phyloP scores from a whole-genome alignment of 1,140 invertebrate genomes.

The Polypedilum pembai region DNA sequence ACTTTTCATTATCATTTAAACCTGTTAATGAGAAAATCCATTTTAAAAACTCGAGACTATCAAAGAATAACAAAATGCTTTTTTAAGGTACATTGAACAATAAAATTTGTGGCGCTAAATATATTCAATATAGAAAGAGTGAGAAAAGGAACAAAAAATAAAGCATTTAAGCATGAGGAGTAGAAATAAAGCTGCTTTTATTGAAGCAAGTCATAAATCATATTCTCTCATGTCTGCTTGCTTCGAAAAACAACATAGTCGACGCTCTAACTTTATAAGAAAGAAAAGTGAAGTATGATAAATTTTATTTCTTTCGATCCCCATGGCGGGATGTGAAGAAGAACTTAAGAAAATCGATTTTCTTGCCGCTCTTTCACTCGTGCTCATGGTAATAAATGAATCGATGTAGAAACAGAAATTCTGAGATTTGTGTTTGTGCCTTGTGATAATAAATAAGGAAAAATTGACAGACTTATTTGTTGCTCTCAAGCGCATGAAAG shows the following conservation, averaged over 20 bases:
- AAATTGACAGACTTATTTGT: slow-evolving; percentile 16
- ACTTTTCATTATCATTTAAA: no score
- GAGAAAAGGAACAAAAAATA: no score
- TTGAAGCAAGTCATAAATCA: slow-evolving; percentile 12
- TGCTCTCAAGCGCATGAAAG: background rate
- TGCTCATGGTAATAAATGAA: slow-evolving; percentile 7
- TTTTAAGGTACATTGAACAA: no score
- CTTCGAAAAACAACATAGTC: background rate
- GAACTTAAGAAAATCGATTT: slow-evolving; percentile 13
- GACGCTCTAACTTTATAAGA: background rate
- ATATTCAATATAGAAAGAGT: no score
- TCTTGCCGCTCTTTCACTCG: background rate
- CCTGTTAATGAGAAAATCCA: no score
- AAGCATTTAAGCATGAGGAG: no score
- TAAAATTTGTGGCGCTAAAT: no score
- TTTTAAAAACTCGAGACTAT: no score
- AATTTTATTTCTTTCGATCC: slow-evolving; percentile 13
- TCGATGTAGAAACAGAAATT: slow-evolving; percentile 3
- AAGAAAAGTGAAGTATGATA: background rate
- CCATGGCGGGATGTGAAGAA: background rate
- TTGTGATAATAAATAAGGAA: slow-evolving; percentile 22
- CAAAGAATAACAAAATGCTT: no score
- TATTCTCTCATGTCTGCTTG: slow-evolving; percentile 17
- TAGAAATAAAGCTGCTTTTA: background rate
- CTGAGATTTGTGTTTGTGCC: slow-evolving; percentile 24